Conservation (phyloP, 2,888 invertebrate species). For the Conops quadrifasciatus region DNA sequence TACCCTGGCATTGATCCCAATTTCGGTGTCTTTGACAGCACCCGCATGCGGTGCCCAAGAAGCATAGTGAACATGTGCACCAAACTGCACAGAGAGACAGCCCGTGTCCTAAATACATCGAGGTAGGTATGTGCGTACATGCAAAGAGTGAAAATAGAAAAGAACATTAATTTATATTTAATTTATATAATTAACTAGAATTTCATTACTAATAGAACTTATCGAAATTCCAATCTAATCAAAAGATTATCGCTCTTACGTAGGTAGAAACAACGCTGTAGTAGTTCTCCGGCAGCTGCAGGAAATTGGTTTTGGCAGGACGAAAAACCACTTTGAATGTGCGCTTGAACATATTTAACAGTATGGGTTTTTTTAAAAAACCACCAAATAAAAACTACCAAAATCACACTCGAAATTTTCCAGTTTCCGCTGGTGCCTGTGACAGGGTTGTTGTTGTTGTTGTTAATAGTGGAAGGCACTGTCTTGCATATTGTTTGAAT, state of each 20-base stretch:
- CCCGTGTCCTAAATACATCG: slow-evolving; percentile 60
- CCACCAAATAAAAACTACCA: background rate
- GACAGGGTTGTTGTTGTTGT: background rate
- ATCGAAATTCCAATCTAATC: slow-evolving; percentile 46
- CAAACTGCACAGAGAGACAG: slow-evolving; percentile 61
- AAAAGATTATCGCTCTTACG: slow-evolving; percentile 56
- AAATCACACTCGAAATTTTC: background rate
- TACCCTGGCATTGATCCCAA: slow-evolving; percentile 65
- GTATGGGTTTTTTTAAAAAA: background rate
- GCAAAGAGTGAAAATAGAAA: too few species aligned
- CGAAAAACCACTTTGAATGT: slow-evolving; percentile 64
- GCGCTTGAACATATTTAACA: slow-evolving; percentile 60
- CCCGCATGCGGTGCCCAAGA: slow-evolving; percentile 63
- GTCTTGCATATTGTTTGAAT: slow-evolving; percentile 25
- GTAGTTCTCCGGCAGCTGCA: slow-evolving; percentile 62
- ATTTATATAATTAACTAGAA: slow-evolving; percentile 1
- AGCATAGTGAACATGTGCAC: slow-evolving; percentile 59
- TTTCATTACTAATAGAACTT: background rate
- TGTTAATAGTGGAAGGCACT: background rate
- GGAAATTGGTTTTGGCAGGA: slow-evolving; percentile 61
- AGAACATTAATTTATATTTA: slow-evolving; percentile 5
- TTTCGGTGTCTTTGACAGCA: slow-evolving; percentile 63
- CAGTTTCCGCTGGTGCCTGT: background rate
- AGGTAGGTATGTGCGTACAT: too few species aligned
- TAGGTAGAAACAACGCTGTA: slow-evolving; percentile 63